These are phyloP conservation scores for Ashinkailepas kermadecensis DNA, from an alignment of 2,888 invertebrate species.

Conservation along the genomic window DNA sequence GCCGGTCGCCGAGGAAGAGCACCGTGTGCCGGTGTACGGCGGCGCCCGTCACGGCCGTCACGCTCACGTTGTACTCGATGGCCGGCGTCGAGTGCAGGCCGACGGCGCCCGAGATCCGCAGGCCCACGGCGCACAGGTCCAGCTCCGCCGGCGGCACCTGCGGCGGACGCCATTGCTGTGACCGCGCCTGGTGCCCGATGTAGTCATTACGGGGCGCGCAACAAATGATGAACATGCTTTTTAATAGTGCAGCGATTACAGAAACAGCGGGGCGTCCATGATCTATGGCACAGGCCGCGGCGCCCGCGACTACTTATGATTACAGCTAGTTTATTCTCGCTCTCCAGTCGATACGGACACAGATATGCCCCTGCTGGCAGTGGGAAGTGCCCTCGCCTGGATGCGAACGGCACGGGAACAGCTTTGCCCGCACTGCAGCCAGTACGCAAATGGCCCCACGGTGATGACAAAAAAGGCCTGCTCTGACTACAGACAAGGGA, in stretches of 20 bases:
- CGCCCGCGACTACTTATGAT: neutral
- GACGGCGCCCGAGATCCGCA: conserved; percentile 3
- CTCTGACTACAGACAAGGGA: too few relatives aligned
- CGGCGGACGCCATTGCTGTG: neutral
- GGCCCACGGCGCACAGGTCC: neutral
- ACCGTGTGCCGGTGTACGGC: conserved; percentile 3
- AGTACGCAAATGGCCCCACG: too few relatives aligned
- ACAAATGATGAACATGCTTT: neutral
- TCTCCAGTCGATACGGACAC: too few relatives aligned
- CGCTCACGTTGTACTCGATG: conserved; percentile 3
- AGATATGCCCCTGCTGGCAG: too few relatives aligned
- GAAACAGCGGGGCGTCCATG: neutral
- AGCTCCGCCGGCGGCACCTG: neutral
- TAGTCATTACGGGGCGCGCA: neutral
- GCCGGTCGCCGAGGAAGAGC: neutral
- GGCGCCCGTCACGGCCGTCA: neutral
- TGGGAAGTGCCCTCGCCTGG: too few relatives aligned
- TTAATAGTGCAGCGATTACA: neutral
- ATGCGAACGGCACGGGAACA: too few relatives aligned
- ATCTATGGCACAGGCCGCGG: neutral
- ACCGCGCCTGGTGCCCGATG: neutral
- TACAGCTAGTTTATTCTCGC: neutral
- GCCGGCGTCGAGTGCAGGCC: neutral
- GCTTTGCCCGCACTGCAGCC: too few relatives aligned
- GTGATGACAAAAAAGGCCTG: too few relatives aligned